These are phyloP conservation scores for Athripsodes cinereus DNA, from an alignment of 2,888 invertebrate genomes.

Conservation along the genomic window DNA sequence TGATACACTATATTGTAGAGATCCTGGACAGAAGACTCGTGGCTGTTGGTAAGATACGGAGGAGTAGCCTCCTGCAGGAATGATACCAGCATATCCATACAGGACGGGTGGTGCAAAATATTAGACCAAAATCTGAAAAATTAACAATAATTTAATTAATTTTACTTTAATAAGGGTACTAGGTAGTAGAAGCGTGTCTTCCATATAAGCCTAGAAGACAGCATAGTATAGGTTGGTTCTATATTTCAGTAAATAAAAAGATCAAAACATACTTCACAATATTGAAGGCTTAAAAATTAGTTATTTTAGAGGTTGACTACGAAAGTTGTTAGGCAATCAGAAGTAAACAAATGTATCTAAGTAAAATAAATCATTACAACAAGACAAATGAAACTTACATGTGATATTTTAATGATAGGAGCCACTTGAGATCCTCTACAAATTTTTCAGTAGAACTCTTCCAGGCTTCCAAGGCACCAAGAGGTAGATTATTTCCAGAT, in stretches of 20 bases:
- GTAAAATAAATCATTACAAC: too few species aligned
- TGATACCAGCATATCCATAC: slow-evolving; percentile 59
- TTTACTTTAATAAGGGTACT: too few species aligned
- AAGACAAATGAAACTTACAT: slow-evolving; percentile 48
- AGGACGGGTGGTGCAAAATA: slow-evolving; percentile 57
- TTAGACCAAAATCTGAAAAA: slow-evolving; percentile 64
- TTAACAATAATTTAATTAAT: slow-evolving; percentile 5
- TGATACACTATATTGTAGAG: slow-evolving; percentile 56
- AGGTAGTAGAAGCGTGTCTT: too few species aligned
- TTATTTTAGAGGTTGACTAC: too few species aligned
- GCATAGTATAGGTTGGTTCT: too few species aligned
- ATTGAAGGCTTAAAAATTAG: too few species aligned
- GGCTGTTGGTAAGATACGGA: slow-evolving; percentile 53
- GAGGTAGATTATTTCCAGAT: slow-evolving; percentile 42
- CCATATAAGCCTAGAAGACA: too few species aligned
- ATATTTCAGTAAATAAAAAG: too few species aligned
- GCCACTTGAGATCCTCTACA: slow-evolving; percentile 60
- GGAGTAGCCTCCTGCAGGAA: slow-evolving; percentile 71
- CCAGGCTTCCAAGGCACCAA: slow-evolving; percentile 62
- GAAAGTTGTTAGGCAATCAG: too few species aligned
- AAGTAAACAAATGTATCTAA: too few species aligned
- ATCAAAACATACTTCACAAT: too few species aligned
- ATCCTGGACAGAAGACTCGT: slow-evolving; percentile 38
- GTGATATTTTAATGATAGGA: slow-evolving; percentile 61
- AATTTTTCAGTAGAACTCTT: slow-evolving; percentile 54